A percentile compares a stretch with the other conserved stretches of the same genome.
Conservation (phyloP, 1,140 invertebrate genomes). For the Xylocopa sonorina region DNA sequence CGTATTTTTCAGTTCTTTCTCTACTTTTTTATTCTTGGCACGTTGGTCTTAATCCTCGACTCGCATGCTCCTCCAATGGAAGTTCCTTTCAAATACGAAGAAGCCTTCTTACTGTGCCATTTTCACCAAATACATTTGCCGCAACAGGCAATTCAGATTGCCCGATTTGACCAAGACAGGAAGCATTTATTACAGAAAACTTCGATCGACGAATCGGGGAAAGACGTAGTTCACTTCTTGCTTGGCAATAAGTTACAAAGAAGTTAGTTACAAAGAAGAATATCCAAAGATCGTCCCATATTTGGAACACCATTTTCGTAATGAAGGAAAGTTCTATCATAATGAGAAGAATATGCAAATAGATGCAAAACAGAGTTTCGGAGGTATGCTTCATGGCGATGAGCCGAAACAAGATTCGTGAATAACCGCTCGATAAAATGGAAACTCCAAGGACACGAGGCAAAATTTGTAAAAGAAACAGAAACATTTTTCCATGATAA, state of each 20-base stretch:
- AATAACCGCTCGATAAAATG: background rate
- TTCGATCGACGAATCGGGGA: background rate
- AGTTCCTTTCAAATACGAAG: background rate
- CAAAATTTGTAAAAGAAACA: too few species aligned
- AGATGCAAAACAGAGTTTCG: slow-evolving; percentile 22
- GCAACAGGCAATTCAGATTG: slow-evolving; percentile 27
- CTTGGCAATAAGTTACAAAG: background rate
- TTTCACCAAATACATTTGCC: slow-evolving; percentile 60
- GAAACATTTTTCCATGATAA: too few species aligned
- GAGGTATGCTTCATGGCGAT: background rate
- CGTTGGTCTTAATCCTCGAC: slow-evolving; percentile 52
- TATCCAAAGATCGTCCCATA: background rate
- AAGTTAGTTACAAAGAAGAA: background rate
- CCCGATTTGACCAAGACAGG: background rate
- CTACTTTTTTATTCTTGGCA: slow-evolving; percentile 57
- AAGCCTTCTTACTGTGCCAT: slow-evolving; percentile 20
- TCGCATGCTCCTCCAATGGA: slow-evolving; percentile 25
- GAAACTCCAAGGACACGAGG: too few species aligned
- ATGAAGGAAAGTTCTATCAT: too few species aligned
- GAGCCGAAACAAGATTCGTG: background rate
- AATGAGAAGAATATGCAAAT: slow-evolving; percentile 5
- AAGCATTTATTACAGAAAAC: background rate
- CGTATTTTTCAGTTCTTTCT: slow-evolving; percentile 57
- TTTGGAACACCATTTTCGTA: too few species aligned
- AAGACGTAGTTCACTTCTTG: slow-evolving; percentile 52